phyloP scores from a whole-genome alignment of 1,140 invertebrate genomes.

The Teleopsis dalmanni region DNA sequence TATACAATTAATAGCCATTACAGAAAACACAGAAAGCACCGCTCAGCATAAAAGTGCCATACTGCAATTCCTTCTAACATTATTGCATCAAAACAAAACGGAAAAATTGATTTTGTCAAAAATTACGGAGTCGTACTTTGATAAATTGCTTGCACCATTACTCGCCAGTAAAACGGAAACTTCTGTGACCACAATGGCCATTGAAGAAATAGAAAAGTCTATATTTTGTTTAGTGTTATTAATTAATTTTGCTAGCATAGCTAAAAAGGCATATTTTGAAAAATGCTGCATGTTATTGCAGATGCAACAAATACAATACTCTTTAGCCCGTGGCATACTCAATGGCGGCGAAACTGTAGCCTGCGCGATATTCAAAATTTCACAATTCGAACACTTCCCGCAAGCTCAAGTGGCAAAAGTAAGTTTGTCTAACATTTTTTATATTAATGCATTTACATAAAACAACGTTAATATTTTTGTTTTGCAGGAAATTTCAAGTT shows the following conservation, averaged over 20 bases:
- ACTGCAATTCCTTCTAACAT: constrained; percentile 22
- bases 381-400: constrained; percentile 37
- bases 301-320: constrained; percentile 30
- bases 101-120: constrained; percentile 36
- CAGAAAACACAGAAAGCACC: constrained; percentile 26
- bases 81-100: constrained; percentile 29
- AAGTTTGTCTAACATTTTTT: neutral
- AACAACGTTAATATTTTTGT: neutral
- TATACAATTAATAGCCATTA: constrained; percentile 22
- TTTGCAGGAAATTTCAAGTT: constrained; percentile 24
- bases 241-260: constrained; percentile 35
- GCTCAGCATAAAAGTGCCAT: constrained; percentile 22
- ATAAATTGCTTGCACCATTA: constrained; percentile 31
- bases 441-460: neutral
- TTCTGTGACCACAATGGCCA: constrained; percentile 19
- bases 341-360: constrained; percentile 25
- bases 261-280: constrained; percentile 38
- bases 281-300: constrained; percentile 31
- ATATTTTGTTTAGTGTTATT: constrained; percentile 32
- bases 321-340: constrained; percentile 29
- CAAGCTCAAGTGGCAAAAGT: constrained; percentile 32
- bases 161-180: constrained; percentile 19
- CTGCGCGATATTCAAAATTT: constrained; percentile 29
- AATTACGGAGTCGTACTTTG: constrained; percentile 37
- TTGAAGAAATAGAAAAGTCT: constrained; percentile 30